phyloP scores from a whole-genome alignment of 2,797 vertebrate genomes.

The Trichosurus vulpecula region DNA sequence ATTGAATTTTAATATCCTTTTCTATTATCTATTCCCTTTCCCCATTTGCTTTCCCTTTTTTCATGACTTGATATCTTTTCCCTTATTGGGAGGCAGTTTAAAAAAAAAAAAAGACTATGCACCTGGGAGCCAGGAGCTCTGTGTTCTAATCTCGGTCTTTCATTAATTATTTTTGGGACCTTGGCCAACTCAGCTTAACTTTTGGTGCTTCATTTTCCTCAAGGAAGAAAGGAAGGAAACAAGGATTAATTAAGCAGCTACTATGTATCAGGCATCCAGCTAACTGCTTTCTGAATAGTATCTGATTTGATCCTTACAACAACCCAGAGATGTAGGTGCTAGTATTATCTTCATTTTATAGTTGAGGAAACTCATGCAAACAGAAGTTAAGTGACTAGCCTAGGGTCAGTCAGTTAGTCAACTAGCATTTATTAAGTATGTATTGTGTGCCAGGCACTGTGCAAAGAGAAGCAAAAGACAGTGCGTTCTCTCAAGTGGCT shows the following conservation, averaged over 20 bases:
- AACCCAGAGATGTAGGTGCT: background rate
- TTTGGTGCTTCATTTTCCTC: background rate
- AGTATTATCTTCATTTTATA: background rate
- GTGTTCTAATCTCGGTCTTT: background rate
- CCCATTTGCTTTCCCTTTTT: background rate
- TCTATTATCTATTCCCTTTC: background rate
- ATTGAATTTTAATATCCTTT: background rate
- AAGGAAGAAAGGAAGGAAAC: too few species aligned
- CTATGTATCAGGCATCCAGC: too few species aligned
- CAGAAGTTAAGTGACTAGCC: background rate
- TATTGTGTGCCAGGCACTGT: background rate
- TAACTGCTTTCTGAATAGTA: too few species aligned
- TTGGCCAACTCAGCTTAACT: background rate
- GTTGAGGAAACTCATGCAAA: background rate
- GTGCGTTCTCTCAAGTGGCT: background rate
- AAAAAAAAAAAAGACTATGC: background rate
- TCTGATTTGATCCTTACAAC: background rate
- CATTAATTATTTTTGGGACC: background rate
- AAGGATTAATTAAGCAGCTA: too few species aligned
- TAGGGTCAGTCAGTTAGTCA: background rate
- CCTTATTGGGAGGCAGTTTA: background rate
- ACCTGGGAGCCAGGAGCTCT: background rate
- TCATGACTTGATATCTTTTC: background rate
- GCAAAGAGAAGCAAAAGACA: background rate
- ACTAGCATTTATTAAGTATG: background rate